Evolutionary conservation across 1,140 invertebrate species (phyloP), one percentile per base, ranked within the genome.

Genomic region (Caenorhabditis briggsae): DNA sequence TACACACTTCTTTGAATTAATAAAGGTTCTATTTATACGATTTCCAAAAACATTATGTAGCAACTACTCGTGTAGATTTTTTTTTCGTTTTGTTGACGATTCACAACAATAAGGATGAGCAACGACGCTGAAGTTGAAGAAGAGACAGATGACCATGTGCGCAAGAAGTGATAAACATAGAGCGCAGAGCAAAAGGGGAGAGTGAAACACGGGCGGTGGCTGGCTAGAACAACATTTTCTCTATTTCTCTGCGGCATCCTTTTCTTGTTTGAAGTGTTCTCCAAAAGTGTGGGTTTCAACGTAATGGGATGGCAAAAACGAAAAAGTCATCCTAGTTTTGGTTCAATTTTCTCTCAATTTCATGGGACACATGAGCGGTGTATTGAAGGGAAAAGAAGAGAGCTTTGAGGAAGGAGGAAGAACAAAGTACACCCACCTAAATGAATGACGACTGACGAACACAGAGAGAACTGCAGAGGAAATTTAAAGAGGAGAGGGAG

Each of bases 391-490:
- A 53, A 53, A 53, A n/a, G n/a, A 16, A 53, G 50, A 53, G 50
- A 58, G 56, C 33, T 33, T 33, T 33, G 33, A 33, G n/a, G 56
- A 58, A 33, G 46, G 9, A 18, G 23, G n/a, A n/a, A 43, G 70
- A 78, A 50, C 70, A 78, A 78, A 78, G 70, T 78, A 78, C 70
- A 78, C 70, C 50, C 70, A 78, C 50, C 33, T 33, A 25, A 11
- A 61, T 16, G 53, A 78, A 50, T 78, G 70, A 78, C 70, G 70
- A 46, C 70, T 78, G 70, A 46, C 20, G 64, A 43, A 50, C 70
- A 78, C 33, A 33, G 33, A 33, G 70, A 78, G 46, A 78, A 78
- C n/a, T 7, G 16, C 46, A 48, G 14, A 23, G 46, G 11, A n/a
- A n/a, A 43, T n/a, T 12, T 3, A n/a, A 5, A 50, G 23, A 11